A percentile compares a stretch with the other conserved stretches of the same genome.
Evolutionary conservation across 1,140 invertebrate species (phyloP).

Genomic region (Wiebesia pumilae): DNA sequence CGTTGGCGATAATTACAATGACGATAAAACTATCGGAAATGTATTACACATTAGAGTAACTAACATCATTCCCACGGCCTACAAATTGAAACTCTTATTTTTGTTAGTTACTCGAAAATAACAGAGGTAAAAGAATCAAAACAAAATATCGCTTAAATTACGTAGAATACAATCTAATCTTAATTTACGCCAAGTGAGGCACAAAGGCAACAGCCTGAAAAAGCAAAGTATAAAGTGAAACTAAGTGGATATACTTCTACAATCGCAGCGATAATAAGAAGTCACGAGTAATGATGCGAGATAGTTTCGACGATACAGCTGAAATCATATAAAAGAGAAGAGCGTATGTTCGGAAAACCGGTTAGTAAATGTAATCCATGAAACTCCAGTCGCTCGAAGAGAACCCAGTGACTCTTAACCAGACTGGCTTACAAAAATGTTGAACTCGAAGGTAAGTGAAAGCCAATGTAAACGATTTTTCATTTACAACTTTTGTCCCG

Average conservation of each 20-base stretch:
- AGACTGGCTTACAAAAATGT: not conserved
- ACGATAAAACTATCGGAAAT: no score
- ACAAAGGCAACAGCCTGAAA: not conserved
- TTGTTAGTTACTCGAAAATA: no score
- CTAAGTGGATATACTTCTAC: not conserved
- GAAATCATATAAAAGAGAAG: constrained; percentile 1
- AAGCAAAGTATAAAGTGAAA: not conserved
- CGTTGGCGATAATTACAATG: no score
- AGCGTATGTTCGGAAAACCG: not conserved
- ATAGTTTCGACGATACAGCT: not conserved
- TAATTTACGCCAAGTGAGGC: not conserved
- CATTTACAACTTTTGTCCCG: not conserved
- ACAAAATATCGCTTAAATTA: no score
- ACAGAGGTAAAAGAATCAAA: no score
- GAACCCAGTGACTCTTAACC: not conserved
- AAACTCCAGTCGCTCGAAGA: constrained; percentile 5
- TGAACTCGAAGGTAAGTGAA: not conserved
- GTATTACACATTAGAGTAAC: no score
- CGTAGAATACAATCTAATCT: not conserved
- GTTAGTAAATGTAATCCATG: constrained; percentile 17
- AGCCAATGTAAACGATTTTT: not conserved
- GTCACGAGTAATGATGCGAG: constrained; percentile 1
- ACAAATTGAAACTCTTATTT: no score
- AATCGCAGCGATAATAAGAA: not conserved
- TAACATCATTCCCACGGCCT: no score